These are phyloP conservation scores for Thunnus albacares DNA, from an alignment of 2,797 vertebrate species.

Conservation along the genomic window DNA sequence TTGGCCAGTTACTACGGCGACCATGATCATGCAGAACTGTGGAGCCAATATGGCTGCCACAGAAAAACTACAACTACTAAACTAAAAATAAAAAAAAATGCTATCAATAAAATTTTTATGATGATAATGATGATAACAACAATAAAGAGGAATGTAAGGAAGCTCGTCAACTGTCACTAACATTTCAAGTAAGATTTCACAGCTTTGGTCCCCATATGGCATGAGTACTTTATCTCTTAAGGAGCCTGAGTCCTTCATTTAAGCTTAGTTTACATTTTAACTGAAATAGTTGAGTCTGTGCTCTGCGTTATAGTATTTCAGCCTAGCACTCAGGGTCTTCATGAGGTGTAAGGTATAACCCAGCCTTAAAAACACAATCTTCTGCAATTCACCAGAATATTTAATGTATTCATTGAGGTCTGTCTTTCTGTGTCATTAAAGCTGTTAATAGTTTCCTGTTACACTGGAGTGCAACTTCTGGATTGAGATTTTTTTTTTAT, in stretches of 20 bases:
- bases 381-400: slow-evolving; percentile 5
- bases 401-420: slow-evolving; percentile 12
- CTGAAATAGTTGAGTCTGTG: neutral
- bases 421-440: neutral
- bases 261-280: neutral
- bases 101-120: neutral
- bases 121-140: neutral
- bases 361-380: slow-evolving; percentile 10
- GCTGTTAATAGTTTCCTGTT: neutral
- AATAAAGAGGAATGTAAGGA: neutral
- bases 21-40: neutral
- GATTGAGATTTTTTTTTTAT: neutral
- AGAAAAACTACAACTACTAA: neutral
- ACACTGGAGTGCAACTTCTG: neutral
- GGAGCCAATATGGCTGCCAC: slow-evolving; percentile 2
- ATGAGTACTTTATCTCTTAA: neutral
- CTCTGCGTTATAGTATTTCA: slow-evolving; percentile 2
- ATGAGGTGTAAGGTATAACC: neutral
- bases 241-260: neutral
- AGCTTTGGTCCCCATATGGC: neutral
- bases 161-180: neutral
- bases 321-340: slow-evolving; percentile 37
- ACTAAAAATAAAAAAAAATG: too few relatives aligned
- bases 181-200: neutral
- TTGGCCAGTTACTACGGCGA: too few relatives aligned